Conservation (phyloP, 1,140 invertebrate genomes). For the Euwallacea fornicatus region DNA sequence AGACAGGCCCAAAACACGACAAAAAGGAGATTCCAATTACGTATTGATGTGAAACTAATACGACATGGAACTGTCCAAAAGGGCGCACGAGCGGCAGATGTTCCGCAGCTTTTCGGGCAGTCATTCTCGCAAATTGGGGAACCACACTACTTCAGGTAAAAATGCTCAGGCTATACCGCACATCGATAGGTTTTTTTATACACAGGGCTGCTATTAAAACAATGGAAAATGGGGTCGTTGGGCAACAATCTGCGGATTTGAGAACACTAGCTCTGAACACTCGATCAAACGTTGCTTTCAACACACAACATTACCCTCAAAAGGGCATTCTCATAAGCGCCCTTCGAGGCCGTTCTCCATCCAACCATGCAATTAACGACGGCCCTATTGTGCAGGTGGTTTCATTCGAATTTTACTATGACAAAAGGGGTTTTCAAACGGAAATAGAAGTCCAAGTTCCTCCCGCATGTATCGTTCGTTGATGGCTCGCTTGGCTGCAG, state of each 20-base stretch:
- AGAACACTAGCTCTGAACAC: too few relatives aligned
- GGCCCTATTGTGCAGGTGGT: conserved; percentile 6
- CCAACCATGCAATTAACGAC: conserved; percentile 2
- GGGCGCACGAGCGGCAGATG: conserved; percentile 11
- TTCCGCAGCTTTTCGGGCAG: background rate
- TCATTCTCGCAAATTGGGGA: conserved; percentile 1
- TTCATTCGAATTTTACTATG: background rate
- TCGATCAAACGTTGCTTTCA: too few relatives aligned
- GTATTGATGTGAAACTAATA: conserved; percentile 7
- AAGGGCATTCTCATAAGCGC: background rate
- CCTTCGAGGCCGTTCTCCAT: background rate
- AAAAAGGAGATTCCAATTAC: background rate
- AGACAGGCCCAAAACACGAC: background rate
- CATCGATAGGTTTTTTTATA: too few relatives aligned
- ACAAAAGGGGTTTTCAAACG: conserved; percentile 24
- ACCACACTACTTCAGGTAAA: conserved; percentile 8
- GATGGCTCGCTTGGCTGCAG: background rate
- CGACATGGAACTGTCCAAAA: background rate
- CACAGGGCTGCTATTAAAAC: too few relatives aligned
- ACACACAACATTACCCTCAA: background rate
- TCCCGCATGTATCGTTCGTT: conserved; percentile 16
- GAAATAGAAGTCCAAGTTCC: conserved; percentile 32
- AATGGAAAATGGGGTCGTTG: too few relatives aligned
- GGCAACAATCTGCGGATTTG: too few relatives aligned
- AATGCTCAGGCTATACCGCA: background rate